Base-by-base conservation (phyloP, 1,140 invertebrate genomes). In the Eubasilissa regina region DNA sequence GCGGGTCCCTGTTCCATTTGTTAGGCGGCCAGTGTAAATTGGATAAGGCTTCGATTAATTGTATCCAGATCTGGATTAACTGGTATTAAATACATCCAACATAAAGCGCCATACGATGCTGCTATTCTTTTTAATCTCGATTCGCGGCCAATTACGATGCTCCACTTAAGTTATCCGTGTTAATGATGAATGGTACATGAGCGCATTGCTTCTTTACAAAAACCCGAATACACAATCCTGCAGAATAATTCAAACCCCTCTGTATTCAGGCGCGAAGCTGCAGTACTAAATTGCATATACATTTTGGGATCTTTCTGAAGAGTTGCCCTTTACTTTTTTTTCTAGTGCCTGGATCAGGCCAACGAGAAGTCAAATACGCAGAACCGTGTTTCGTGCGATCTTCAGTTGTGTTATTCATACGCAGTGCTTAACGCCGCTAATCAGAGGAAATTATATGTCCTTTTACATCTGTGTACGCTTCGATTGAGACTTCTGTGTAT, bases 11-110 rank as follows among this genome's bases (percentile, higher is more conserved):
- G 58, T 19, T 62, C 7, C 19, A 74, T 74, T 74, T 74, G 25
- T 74, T 56, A 35, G 72, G 72, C 21, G 55, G 13, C 44, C 60
- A 66, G 19, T 79, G 77, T 73, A 79, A 79, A 79, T 79, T 79
- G 68, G 77, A 79, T 79, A 79, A 79, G 56, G 44, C 77, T 47
- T 51, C 77, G 62, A 79, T 79, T 79, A 79, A 79, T 79, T 79
- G 70, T 45, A 58, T 35, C 64, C 48, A 15, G 53, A 70, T 70
- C 76, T 44, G 68, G 76, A 78, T 72, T 78, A 70, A 58, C 68
- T 58, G 68, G 64, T 60, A 51, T 48, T 25, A 78, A 78, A 77
- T 64, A 77, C 43, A 47, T 48, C 56, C 75, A 51, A 47, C 47
- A 76, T 76, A 76, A 62, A 56, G 44, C 13, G 64, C 35, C 70